Percentiles rank a stretch among this genome's conserved stretches.
Conservation (phyloP, 2,113 vertebrate genomes). For the Pristiophorus japonicus region DNA sequence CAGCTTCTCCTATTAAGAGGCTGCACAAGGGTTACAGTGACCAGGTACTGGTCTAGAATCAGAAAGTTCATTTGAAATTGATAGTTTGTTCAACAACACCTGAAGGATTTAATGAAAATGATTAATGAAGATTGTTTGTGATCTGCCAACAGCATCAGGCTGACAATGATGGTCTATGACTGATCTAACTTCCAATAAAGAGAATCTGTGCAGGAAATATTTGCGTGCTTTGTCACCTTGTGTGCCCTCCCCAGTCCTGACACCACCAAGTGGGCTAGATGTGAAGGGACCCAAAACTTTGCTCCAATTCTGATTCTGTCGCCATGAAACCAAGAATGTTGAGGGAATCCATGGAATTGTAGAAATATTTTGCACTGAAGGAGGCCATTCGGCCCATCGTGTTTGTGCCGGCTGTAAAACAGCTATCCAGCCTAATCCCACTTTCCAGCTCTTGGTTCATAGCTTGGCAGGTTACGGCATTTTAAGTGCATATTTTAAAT, state of each 20-base stretch:
- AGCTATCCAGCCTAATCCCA: too few relatives aligned
- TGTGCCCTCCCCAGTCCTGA: background rate
- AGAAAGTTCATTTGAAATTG: background rate
- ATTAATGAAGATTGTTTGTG: background rate
- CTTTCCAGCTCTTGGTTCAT: too few relatives aligned
- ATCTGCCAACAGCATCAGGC: background rate
- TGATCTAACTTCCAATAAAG: background rate
- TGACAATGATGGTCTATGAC: background rate
- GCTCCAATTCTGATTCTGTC: background rate
- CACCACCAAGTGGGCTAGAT: background rate
- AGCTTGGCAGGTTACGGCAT: too few relatives aligned
- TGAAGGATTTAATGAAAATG: background rate
- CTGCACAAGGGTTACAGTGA: background rate
- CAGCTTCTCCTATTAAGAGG: background rate
- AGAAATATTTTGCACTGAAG: too few relatives aligned
- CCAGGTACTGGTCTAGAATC: background rate
- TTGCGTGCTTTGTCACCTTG: background rate
- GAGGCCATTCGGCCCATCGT: too few relatives aligned
- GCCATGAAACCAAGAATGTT: too few relatives aligned
- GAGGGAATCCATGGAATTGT: too few relatives aligned
- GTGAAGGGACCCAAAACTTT: background rate
- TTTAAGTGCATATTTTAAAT: too few relatives aligned
- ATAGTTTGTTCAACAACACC: too few relatives aligned
- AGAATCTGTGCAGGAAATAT: background rate
- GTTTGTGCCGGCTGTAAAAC: too few relatives aligned